A percentile compares a stretch with the other conserved stretches of the same genome.
phyloP scores from a whole-genome alignment of 1,140 invertebrate genomes.

The Trichogramma pretiosum region DNA sequence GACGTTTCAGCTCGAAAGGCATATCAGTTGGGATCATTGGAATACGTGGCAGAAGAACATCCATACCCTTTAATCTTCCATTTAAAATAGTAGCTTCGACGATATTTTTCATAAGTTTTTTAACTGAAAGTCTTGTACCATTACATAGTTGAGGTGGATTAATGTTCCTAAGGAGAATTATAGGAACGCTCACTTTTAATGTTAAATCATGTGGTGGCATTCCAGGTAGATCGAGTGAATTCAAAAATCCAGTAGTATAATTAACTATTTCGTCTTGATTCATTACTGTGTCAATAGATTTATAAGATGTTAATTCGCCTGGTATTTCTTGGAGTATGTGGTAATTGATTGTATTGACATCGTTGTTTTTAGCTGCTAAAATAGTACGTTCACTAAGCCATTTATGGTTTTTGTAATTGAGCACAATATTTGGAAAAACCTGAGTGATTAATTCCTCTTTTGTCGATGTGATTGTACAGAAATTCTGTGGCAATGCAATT shows the following conservation, averaged over 20 bases:
- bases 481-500: too few species aligned
- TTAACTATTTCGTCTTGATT: conserved; percentile 33
- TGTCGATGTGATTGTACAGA: too few species aligned
- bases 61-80: conserved; percentile 26
- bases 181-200: conserved; percentile 36
- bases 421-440: too few species aligned
- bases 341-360: too few species aligned
- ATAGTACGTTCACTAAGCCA: conserved; percentile 33
- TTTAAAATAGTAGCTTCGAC: conserved; percentile 32
- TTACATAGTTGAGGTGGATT: conserved; percentile 41
- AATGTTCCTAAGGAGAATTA: conserved; percentile 43
- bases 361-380: conserved; percentile 24
- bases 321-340: too few species aligned
- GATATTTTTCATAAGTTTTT: conserved; percentile 20
- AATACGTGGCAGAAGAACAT: conserved; percentile 33
- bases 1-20: conserved; percentile 39
- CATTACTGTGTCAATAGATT: conserved; percentile 34
- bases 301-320: too few species aligned
- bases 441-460: too few species aligned
- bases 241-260: conserved; percentile 41
- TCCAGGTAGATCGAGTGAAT: conserved; percentile 34
- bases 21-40: conserved; percentile 31
- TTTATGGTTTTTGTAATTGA: too few species aligned
- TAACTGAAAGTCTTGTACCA: conserved; percentile 31
- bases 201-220: conserved; percentile 34